These are phyloP conservation scores for Drosophila lutescens DNA, from an alignment of 2,888 invertebrate species.

Conservation along the genomic window DNA sequence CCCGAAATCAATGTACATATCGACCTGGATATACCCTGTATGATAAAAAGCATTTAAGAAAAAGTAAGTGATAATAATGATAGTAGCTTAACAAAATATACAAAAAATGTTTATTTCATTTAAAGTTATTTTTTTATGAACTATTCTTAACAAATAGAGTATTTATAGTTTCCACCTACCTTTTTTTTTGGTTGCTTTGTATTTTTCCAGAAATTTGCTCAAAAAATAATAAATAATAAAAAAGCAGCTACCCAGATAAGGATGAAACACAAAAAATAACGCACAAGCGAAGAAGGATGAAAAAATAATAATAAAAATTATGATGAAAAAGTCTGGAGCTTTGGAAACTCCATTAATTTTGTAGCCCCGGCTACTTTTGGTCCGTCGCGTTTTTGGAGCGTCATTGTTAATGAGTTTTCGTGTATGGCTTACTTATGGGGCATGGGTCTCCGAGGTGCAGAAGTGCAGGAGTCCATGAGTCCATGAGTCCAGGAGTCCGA, in stretches of 20 bases:
- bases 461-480: background rate
- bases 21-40: slow-evolving; percentile 8
- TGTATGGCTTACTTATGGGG: slow-evolving; percentile 73
- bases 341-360: slow-evolving; percentile 80
- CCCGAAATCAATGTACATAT: background rate
- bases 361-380: slow-evolving; percentile 33
- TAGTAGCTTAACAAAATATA: too few relatives aligned
- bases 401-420: slow-evolving; percentile 81
- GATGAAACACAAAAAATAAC: slow-evolving; percentile 42
- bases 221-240: slow-evolving; percentile 73
- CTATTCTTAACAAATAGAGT: background rate
- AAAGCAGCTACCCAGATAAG: slow-evolving; percentile 56
- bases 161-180: slow-evolving; percentile 16
- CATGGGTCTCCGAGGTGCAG: too few relatives aligned
- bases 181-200: slow-evolving; percentile 6
- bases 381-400: slow-evolving; percentile 50
- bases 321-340: slow-evolving; percentile 69
- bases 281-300: slow-evolving; percentile 37
- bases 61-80: background rate
- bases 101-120: too few relatives aligned
- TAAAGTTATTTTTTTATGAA: too few relatives aligned
- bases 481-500: background rate
- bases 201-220: slow-evolving; percentile 69
- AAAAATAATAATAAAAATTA: slow-evolving; percentile 62
- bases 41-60: too few relatives aligned